Evolutionary conservation across 92 coral and sea anemone genomes (phyloP).

Genomic region (Parazoanthus swiftii): DNA sequence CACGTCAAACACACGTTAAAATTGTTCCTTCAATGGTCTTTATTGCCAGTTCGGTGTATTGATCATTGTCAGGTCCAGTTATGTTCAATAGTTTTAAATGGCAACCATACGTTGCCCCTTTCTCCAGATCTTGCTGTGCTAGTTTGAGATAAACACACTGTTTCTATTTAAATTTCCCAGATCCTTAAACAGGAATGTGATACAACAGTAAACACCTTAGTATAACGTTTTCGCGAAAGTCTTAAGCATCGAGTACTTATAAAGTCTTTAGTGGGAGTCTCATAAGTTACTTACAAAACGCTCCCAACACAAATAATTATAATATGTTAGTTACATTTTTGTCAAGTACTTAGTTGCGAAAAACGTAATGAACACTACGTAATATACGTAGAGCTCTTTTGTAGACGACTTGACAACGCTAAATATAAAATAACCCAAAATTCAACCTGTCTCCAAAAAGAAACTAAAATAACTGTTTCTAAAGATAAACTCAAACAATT

Average conservation of each 20-base stretch:
- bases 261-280: neutral
- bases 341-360: no score
- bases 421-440: neutral
- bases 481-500: neutral
- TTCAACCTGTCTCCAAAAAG: neutral
- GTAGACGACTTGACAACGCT: neutral
- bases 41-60: slow-evolving; percentile 5
- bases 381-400: neutral
- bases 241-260: neutral
- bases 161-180: neutral
- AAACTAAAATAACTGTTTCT: neutral
- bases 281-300: neutral
- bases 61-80: slow-evolving; percentile 33
- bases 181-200: slow-evolving; percentile 10
- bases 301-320: neutral
- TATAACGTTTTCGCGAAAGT: neutral
- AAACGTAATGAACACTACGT: neutral
- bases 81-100: neutral
- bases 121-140: slow-evolving; percentile 30
- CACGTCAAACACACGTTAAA: neutral
- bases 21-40: slow-evolving; percentile 4
- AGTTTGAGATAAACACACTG: slow-evolving; percentile 8
- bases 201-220: neutral
- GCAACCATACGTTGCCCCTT: slow-evolving; percentile 22
- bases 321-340: neutral